Conservation (phyloP, 2,888 invertebrate species). For the Athalia cordata region DNA sequence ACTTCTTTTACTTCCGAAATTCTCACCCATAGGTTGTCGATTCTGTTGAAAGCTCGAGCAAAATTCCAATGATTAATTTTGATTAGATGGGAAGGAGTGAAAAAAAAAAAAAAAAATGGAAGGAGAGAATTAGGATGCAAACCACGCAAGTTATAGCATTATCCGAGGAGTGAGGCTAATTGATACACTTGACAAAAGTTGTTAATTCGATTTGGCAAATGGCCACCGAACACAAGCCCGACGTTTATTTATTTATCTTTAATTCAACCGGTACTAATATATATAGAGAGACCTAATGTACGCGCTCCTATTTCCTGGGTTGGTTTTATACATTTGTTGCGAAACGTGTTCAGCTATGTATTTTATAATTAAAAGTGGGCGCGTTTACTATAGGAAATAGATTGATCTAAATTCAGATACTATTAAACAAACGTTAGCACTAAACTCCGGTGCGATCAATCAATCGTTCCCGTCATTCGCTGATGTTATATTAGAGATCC, state of each 20-base stretch:
- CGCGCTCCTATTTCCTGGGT: neutral
- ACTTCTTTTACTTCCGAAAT: too few species aligned
- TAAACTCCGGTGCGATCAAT: neutral
- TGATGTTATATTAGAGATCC: neutral
- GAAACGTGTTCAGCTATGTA: neutral
- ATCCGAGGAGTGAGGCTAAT: neutral
- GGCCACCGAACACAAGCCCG: neutral
- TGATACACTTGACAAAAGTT: slow-evolving; percentile 26
- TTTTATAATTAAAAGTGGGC: neutral
- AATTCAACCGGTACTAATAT: neutral
- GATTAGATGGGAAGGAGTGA: neutral
- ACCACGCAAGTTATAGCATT: neutral
- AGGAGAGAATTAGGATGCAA: neutral
- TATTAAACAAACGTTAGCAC: neutral
- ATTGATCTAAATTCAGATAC: slow-evolving; percentile 5
- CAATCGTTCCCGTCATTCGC: neutral
- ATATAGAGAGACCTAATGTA: neutral
- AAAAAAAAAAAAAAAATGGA: neutral
- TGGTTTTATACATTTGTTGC: neutral
- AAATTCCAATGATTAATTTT: neutral
- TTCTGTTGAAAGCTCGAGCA: neutral
- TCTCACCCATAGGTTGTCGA: too few species aligned
- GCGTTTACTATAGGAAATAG: neutral
- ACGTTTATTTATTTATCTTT: neutral
- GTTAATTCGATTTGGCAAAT: slow-evolving; percentile 17